Evolutionary conservation across 2,113 vertebrate species (phyloP).

Genomic region (Uria aalge): DNA sequence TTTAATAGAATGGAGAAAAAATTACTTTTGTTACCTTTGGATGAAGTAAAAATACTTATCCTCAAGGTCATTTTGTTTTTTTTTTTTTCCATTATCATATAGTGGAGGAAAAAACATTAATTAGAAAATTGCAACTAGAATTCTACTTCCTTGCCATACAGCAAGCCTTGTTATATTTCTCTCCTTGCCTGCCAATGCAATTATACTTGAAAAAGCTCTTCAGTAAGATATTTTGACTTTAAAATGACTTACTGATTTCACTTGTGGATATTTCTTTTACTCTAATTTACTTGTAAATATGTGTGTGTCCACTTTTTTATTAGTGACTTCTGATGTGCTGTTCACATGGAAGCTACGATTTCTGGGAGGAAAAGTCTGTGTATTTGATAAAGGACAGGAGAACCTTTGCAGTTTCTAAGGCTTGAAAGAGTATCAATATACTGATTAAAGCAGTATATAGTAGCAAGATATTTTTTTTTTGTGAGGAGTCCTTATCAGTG

Average conservation of each 20-base stretch:
- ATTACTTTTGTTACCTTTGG: not conserved
- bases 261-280: not conserved
- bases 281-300: not conserved
- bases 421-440: not conserved
- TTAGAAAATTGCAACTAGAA: not conserved
- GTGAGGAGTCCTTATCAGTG: not conserved
- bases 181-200: not conserved
- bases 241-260: not conserved
- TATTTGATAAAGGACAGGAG: not conserved
- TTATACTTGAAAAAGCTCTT: not conserved
- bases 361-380: not conserved
- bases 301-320: not conserved
- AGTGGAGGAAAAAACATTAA: not conserved
- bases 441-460: not conserved
- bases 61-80: not conserved
- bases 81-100: not conserved
- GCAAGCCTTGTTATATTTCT: not conserved
- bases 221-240: not conserved
- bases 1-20: not conserved
- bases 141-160: not conserved
- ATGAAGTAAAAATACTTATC: conserved; percentile 1
- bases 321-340: not conserved
- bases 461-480: not conserved
- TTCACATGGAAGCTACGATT: not conserved
- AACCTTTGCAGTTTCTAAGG: conserved; percentile 26